Base-by-base conservation (phyloP, 2,797 vertebrate genomes). In the Sebastes cheni region DNA sequence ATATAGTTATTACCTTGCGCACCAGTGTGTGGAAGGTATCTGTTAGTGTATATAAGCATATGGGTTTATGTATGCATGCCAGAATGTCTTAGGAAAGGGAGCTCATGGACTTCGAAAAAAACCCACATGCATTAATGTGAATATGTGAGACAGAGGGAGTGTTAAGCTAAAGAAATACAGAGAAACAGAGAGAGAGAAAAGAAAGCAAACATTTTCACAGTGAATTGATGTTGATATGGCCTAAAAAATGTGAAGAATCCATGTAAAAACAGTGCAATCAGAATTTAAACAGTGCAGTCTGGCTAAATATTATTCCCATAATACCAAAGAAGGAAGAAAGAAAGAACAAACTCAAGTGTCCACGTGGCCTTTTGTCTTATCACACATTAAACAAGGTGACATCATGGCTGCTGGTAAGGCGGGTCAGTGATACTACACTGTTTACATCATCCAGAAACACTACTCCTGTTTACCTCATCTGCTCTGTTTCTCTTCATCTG, bases 341-440 rank as follows among this genome's bases (percentile, higher is more conserved):
- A 39, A 29, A 22, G 23, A 65, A 54, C 56, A 22, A 58, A 50
- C n/a, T 32, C 2, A 67, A 74, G 69, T 18, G 58, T 65, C 54
- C 30, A 7, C 12, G 2, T 66, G 39, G 60, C 58, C 23, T 39
- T 76, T 77, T 70, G 54, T 81, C 79, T 77, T 86, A 89, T 91
- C 86, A 65, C 58, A 36, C 60, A 42, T 83, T 72, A 69, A 83
- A 75, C 46, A 80, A 76, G 55, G 69, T 93, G 92, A 94, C 89
- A 83, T 94, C 89, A 93, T 86, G 71, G 6, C 65, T 90, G 75
- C 77, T 85, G 25, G 80, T 82, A 81, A 86, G 70, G 86, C n/a
- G 2, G 68, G 30, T 81, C 50, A 56, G 70, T 88, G 88, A 93
- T 93, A 93, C 91, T 90, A 90, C 84, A 90, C 87, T 89, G 29